Evolutionary conservation across 1,140 invertebrate genomes (phyloP).

Genomic region (Drosophila parvula): DNA sequence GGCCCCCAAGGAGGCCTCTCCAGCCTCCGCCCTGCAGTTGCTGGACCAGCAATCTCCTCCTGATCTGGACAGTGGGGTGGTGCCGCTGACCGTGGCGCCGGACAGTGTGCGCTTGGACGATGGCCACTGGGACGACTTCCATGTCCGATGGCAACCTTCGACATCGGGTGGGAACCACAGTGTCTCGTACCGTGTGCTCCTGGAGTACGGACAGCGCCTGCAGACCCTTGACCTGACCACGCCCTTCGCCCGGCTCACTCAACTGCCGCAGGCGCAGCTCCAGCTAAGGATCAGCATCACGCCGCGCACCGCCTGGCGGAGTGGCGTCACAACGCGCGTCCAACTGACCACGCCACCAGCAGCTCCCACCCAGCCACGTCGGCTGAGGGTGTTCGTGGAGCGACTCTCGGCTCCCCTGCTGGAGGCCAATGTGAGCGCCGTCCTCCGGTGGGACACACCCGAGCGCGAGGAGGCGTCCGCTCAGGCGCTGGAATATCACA

Average conservation of each 20-base stretch:
- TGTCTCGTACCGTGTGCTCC: conserved; percentile 88
- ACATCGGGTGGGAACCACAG: conserved; percentile 90
- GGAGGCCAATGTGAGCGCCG: conserved; percentile 78
- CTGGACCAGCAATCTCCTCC: background rate
- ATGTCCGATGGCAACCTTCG: conserved; percentile 91
- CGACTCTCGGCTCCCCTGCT: conserved; percentile 76
- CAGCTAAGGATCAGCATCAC: conserved; percentile 89
- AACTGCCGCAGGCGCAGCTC: conserved; percentile 88
- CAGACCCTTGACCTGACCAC: conserved; percentile 54
- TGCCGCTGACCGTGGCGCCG: conserved; percentile 88
- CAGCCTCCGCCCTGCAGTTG: conserved; percentile 39
- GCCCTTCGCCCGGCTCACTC: conserved; percentile 65
- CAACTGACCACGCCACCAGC: conserved; percentile 88
- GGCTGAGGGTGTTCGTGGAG: conserved; percentile 89
- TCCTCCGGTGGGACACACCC: conserved; percentile 91
- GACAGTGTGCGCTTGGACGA: conserved; percentile 87
- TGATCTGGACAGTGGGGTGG: conserved; percentile 85
- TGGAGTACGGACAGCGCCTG: conserved; percentile 54
- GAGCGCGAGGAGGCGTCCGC: conserved; percentile 69
- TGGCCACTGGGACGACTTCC: conserved; percentile 90
- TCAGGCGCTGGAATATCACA: conserved; percentile 60
- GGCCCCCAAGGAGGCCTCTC: background rate
- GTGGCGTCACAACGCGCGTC: conserved; percentile 87
- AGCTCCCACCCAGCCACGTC: conserved; percentile 88
- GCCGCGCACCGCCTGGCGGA: conserved; percentile 93